Evolutionary conservation across 2,113 vertebrate genomes (phyloP), one percentile per base, ranked within the genome.

Genomic region (Ursus arctos): DNA sequence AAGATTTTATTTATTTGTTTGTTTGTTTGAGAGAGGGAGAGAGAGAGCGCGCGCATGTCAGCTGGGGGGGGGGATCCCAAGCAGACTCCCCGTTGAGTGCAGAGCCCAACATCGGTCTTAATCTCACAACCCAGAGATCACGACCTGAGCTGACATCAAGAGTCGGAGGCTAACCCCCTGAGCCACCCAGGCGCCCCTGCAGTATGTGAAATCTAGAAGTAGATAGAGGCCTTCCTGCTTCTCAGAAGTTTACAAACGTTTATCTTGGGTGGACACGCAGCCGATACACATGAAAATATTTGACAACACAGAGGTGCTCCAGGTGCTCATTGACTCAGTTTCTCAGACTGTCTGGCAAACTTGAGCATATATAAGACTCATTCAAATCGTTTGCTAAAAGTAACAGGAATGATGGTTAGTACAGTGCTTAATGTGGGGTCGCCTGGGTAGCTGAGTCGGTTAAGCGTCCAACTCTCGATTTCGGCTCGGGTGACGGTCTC

Each of bases 231-330:
- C 83, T 57, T 82, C 21, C 80, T 51, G 24, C 74, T 49, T 51
- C 91, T 92, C 61, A 79, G 0, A 77, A 80, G 55, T 31, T 63
- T 10, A 51, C 11, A 31, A 43, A 3, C 2, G 4, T 3, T 28
- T 9, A 13, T 7, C 47, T n/a, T 6, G 28, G 74, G 47, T 0
- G 6, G 67, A 21, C 72, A 33, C 3, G 49, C 19, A 28, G 51
- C 26, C 6, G 1, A 0, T 9, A 3, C 14, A 3, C 16, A 5
- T 0, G 15, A 9, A 26, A n/a, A 7, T 3, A 4, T 2, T 12
- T 33, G 59, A 36, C 19, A 7, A 12, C 0, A 1, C 6, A 5
- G 9, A 28, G 53, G 7, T 18, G 69, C 40, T n/a, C 33, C n/a
- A 15, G 1, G 21, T 9, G 49, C 63, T 81, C n/a, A 0, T 31